Evolutionary conservation across 2,888 invertebrate genomes (phyloP).

Genomic region (Chrysolina oricalcia): DNA sequence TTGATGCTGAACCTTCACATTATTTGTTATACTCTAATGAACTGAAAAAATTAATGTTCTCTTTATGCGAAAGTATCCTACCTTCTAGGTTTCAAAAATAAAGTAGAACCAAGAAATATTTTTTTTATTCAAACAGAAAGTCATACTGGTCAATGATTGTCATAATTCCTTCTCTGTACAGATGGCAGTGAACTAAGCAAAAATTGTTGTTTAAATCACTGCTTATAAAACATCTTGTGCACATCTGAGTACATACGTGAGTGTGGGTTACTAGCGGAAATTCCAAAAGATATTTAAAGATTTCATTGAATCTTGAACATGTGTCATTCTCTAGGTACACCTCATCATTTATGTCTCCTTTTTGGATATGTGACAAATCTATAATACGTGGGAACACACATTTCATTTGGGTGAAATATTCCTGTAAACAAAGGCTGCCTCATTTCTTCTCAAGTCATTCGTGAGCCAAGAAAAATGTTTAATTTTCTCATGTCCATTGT

Average conservation of each 20-base stretch:
- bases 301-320: constrained; percentile 21
- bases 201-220: background rate
- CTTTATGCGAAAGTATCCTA: too few relatives aligned
- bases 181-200: background rate
- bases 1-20: too few relatives aligned
- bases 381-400: background rate
- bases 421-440: background rate
- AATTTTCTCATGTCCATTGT: background rate
- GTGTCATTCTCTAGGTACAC: background rate
- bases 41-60: too few relatives aligned
- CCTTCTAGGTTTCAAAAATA: too few relatives aligned
- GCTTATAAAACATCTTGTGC: constrained; percentile 28
- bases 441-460: background rate
- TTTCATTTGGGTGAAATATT: too few relatives aligned
- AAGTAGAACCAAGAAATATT: too few relatives aligned
- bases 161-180: background rate
- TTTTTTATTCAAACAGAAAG: too few relatives aligned
- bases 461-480: constrained; percentile 11
- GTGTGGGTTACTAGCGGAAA: constrained; percentile 1
- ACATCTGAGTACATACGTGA: constrained; percentile 11
- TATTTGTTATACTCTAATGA: too few relatives aligned
- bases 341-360: constrained; percentile 1
- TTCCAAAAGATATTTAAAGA: constrained; percentile 19
- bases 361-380: constrained; percentile 1
- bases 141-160: background rate